A percentile compares a stretch with the other conserved stretches of the same genome.
Conservation (phyloP, 1,140 invertebrate species). For the Nomia melanderi region DNA sequence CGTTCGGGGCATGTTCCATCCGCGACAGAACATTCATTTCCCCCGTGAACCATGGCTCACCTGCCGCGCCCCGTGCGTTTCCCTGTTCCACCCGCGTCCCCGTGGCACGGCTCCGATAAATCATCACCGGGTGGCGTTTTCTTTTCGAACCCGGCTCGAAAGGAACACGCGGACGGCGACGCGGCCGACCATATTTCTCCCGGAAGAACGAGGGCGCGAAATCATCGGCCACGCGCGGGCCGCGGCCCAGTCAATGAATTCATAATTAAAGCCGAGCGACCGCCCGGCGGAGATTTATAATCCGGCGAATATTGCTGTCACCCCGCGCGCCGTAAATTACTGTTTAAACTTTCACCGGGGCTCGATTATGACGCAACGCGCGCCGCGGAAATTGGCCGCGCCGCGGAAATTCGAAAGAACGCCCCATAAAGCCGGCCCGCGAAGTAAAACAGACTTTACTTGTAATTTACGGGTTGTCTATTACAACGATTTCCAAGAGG, state of each 20-base stretch:
- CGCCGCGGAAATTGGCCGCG: neutral
- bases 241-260: slow-evolving; percentile 42
- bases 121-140: slow-evolving; percentile 59
- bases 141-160: slow-evolving; percentile 47
- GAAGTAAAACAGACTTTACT: neutral
- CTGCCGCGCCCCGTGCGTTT: slow-evolving; percentile 56
- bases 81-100: slow-evolving; percentile 39
- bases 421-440: neutral
- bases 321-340: slow-evolving; percentile 16
- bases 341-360: slow-evolving; percentile 13
- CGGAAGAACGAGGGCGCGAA: slow-evolving; percentile 20
- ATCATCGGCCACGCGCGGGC: neutral
- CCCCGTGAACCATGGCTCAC: slow-evolving; percentile 80
- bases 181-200: slow-evolving; percentile 52
- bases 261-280: slow-evolving; percentile 31
- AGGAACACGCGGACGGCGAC: slow-evolving; percentile 46
- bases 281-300: slow-evolving; percentile 21
- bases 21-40: slow-evolving; percentile 80
- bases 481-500: neutral
- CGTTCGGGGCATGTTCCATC: slow-evolving; percentile 73
- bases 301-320: slow-evolving; percentile 16
- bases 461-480: neutral
- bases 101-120: slow-evolving; percentile 48
- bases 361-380: neutral
- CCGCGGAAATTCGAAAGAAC: neutral